These are phyloP conservation scores for Hephaestus fuliginosus DNA, from an alignment of 2,797 vertebrate genomes.

Conservation along the genomic window DNA sequence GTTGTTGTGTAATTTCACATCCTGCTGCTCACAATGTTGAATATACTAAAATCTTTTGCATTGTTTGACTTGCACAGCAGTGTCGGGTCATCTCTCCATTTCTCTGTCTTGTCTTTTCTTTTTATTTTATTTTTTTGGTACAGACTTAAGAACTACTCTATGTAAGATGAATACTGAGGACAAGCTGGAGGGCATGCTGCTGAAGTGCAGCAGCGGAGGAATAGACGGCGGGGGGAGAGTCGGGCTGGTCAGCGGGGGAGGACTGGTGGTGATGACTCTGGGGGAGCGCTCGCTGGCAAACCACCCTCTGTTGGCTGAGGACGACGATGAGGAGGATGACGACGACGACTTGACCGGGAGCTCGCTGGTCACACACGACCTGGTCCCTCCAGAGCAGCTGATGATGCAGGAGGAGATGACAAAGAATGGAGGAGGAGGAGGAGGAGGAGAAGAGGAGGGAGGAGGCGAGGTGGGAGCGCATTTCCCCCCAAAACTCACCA, in stretches of 20 bases:
- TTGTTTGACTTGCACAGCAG: neutral
- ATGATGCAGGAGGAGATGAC: slow-evolving; percentile 98
- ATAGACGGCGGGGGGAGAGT: slow-evolving; percentile 79
- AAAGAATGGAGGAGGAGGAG: slow-evolving; percentile 88
- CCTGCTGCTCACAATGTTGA: neutral
- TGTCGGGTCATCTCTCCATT: neutral
- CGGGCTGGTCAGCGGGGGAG: slow-evolving; percentile 74
- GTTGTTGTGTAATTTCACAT: neutral
- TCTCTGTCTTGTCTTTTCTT: neutral
- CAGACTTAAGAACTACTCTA: slow-evolving; percentile 66
- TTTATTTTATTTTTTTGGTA: neutral
- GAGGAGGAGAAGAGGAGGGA: slow-evolving; percentile 75
- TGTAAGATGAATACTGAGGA: slow-evolving; percentile 97
- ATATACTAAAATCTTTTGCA: neutral
- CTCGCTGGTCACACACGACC: slow-evolving; percentile 93
- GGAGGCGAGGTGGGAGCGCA: slow-evolving; percentile 89
- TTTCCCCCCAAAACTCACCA: slow-evolving; percentile 91
- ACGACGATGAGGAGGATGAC: slow-evolving; percentile 89
- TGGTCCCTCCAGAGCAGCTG: slow-evolving; percentile 96
- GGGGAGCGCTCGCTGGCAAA: slow-evolving; percentile 92
- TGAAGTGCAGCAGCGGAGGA: slow-evolving; percentile 95
- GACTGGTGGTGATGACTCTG: slow-evolving; percentile 90
- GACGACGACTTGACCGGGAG: slow-evolving; percentile 90
- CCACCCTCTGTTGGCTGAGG: slow-evolving; percentile 92
- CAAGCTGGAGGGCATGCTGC: slow-evolving; percentile 97